Evolutionary conservation across 2,113 vertebrate species (phyloP).

Genomic region (Anguilla japonica): DNA sequence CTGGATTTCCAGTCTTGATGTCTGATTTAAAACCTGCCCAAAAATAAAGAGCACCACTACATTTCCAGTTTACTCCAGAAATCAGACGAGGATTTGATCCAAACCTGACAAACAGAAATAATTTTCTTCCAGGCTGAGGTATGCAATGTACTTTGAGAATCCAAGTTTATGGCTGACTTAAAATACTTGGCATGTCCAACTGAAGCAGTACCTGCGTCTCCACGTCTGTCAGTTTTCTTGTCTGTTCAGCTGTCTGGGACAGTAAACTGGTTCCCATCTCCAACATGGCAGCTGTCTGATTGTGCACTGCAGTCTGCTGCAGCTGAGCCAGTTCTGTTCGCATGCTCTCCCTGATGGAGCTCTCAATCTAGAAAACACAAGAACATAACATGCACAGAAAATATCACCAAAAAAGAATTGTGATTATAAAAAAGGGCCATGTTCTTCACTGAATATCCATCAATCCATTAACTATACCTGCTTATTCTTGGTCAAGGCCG

Average conservation of each 20-base stretch:
- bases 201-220: slow-evolving; percentile 89
- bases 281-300: slow-evolving; percentile 94
- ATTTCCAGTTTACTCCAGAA: not conserved
- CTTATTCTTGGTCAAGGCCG: too few relatives aligned
- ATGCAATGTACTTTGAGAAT: not conserved
- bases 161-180: not conserved
- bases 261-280: slow-evolving; percentile 96
- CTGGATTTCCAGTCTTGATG: slow-evolving; percentile 95
- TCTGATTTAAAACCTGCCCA: slow-evolving; percentile 92
- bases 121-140: slow-evolving; percentile 41
- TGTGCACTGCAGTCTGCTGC: slow-evolving; percentile 94
- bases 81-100: not conserved
- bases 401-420: not conserved
- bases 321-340: slow-evolving; percentile 93
- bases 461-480: too few relatives aligned
- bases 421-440: too few relatives aligned
- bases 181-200: not conserved
- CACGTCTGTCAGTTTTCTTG: slow-evolving; percentile 91
- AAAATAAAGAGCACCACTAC: not conserved
- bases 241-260: slow-evolving; percentile 94
- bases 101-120: slow-evolving; percentile 35
- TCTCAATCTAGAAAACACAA: slow-evolving; percentile 80
- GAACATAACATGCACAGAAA: not conserved
- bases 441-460: too few relatives aligned
- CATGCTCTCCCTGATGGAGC: slow-evolving; percentile 96